phyloP scores from a whole-genome alignment of 1,140 invertebrate genomes.

The Aethina tumida region DNA sequence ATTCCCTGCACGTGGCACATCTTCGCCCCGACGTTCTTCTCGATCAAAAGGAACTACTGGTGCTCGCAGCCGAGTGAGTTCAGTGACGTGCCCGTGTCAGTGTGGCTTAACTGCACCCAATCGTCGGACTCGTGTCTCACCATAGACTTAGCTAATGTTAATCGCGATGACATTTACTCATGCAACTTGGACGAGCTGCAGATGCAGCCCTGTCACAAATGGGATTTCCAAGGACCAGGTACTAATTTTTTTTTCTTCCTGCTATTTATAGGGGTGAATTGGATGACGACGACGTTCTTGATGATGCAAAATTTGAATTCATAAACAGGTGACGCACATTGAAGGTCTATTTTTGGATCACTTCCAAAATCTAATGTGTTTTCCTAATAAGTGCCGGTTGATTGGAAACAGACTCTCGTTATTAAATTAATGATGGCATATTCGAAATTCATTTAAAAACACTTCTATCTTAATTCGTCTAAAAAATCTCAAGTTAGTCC shows the following conservation, averaged over 20 bases:
- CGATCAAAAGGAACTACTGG: constrained; percentile 50
- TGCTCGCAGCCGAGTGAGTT: constrained; percentile 46
- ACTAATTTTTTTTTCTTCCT: constrained; percentile 13
- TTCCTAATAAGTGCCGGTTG: too few relatives aligned
- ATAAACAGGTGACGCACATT: too few relatives aligned
- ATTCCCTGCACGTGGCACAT: constrained; percentile 69
- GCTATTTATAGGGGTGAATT: too few relatives aligned
- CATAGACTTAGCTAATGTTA: constrained; percentile 23
- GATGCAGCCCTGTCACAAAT: constrained; percentile 46
- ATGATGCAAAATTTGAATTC: too few relatives aligned
- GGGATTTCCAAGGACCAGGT: constrained; percentile 55
- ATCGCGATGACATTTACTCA: constrained; percentile 25
- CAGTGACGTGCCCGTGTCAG: constrained; percentile 36
- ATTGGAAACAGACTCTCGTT: too few relatives aligned
- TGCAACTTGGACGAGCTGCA: constrained; percentile 14
- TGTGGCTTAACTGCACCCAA: constrained; percentile 53
- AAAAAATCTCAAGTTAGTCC: too few relatives aligned
- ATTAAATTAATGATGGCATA: too few relatives aligned
- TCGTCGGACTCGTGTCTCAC: constrained; percentile 38
- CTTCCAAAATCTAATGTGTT: too few relatives aligned
- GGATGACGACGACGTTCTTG: too few relatives aligned
- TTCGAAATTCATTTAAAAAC: too few relatives aligned
- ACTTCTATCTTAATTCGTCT: too few relatives aligned
- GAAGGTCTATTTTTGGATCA: too few relatives aligned
- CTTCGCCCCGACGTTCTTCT: constrained; percentile 56